These are phyloP conservation scores for Stenichneumon culpator DNA, from an alignment of 2,888 invertebrate genomes.

Conservation along the genomic window DNA sequence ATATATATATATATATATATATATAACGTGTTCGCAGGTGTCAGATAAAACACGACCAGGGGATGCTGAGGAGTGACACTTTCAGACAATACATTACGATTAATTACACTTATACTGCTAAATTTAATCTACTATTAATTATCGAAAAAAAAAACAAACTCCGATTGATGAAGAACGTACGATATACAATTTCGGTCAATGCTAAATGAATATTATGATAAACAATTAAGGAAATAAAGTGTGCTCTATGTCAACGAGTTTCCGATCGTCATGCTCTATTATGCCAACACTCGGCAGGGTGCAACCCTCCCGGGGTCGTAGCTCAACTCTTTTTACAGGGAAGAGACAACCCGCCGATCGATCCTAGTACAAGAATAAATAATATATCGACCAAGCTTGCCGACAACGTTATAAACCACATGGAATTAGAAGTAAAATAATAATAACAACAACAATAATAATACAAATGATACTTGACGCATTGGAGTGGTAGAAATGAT, in stretches of 20 bases:
- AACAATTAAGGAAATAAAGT: conserved; percentile 84
- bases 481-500: conserved; percentile 23
- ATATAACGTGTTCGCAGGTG: conserved; percentile 49
- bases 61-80: conserved; percentile 84
- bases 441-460: conserved; percentile 30
- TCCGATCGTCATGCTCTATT: conserved; percentile 15
- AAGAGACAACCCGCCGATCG: not conserved
- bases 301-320: not conserved
- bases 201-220: conserved; percentile 83
- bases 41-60: conserved; percentile 76
- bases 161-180: conserved; percentile 78
- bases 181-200: conserved; percentile 82
- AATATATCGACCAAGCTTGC: not conserved
- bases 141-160: conserved; percentile 74
- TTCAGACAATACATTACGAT: conserved; percentile 85
- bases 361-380: not conserved
- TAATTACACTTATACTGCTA: conserved; percentile 84
- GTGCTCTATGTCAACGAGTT: conserved; percentile 82
- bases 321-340: not conserved
- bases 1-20: not conserved
- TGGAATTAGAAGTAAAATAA: not conserved
- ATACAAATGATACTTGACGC: conserved; percentile 56
- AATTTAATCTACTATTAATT: conserved; percentile 83
- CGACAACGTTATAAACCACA: not conserved
- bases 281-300: not conserved